A percentile compares a stretch with the other conserved stretches of the same genome.
These are phyloP conservation scores for Tetragnatha versicolor DNA, from an alignment of 1,140 invertebrate species.

Conservation along the genomic window DNA sequence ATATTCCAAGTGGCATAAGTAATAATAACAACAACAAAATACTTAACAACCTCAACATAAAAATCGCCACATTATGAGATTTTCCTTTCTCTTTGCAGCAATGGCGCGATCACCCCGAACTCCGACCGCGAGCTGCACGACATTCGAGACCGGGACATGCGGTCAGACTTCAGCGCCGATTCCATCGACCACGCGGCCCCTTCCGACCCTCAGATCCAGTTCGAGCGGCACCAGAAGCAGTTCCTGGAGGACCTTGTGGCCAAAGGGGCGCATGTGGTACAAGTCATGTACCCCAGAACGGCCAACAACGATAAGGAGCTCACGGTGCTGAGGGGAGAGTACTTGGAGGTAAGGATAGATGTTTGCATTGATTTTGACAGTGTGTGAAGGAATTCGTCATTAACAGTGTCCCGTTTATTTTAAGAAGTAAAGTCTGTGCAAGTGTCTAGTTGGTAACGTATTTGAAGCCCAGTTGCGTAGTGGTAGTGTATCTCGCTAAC, in stretches of 20 bases:
- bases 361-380: not conserved
- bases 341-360: constrained; percentile 77
- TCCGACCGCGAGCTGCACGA: constrained; percentile 43
- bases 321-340: constrained; percentile 93
- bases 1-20: too few relatives aligned
- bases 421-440: not conserved
- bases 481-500: not conserved
- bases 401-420: not conserved
- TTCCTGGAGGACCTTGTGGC: constrained; percentile 61
- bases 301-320: constrained; percentile 99
- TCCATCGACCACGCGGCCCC: constrained; percentile 73
- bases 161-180: constrained; percentile 79
- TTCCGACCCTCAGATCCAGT: constrained; percentile 65
- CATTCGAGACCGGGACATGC: constrained; percentile 59
- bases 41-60: not conserved
- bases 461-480: not conserved
- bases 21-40: too few relatives aligned
- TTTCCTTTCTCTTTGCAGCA: not conserved
- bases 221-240: constrained; percentile 58
- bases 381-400: not conserved
- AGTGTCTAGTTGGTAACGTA: too few relatives aligned
- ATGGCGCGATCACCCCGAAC: constrained; percentile 37
- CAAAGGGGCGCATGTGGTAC: constrained; percentile 80
- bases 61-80: not conserved
- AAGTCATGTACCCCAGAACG: constrained; percentile 92